Percentiles rank a stretch among this genome's conserved stretches.
These are phyloP conservation scores for Chrysoperla carnea DNA, from an alignment of 1,140 invertebrate genomes.

Conservation along the genomic window DNA sequence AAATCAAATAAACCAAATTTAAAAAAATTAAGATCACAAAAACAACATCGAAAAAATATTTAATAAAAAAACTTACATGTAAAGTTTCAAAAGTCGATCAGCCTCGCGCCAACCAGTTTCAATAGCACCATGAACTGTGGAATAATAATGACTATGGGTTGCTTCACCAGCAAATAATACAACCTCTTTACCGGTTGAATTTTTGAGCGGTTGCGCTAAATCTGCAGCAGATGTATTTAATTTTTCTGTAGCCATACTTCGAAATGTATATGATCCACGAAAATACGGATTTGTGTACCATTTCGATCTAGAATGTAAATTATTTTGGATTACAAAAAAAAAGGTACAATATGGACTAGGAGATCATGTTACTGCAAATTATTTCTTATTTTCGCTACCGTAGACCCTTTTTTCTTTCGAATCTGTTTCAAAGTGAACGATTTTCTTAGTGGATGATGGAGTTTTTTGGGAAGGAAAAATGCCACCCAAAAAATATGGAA, in stretches of 20 bases:
- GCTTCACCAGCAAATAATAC: constrained; percentile 58
- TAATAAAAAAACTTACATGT: constrained; percentile 12
- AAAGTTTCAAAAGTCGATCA: constrained; percentile 27
- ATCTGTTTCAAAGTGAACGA: no score
- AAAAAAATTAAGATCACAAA: constrained; percentile 8
- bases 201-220: constrained; percentile 34
- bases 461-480: no score
- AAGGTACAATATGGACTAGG: neutral
- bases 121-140: constrained; percentile 65
- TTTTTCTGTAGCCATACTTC: constrained; percentile 34
- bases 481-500: no score
- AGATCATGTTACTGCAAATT: neutral
- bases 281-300: constrained; percentile 51
- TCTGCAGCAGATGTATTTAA: constrained; percentile 24
- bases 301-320: constrained; percentile 30
- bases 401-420: no score
- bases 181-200: constrained; percentile 26
- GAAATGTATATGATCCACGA: constrained; percentile 51
- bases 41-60: constrained; percentile 6
- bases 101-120: constrained; percentile 63
- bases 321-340: constrained; percentile 1
- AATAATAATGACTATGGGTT: constrained; percentile 44
- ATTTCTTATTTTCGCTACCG: neutral
- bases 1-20: neutral
- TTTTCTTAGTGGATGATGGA: no score